phyloP scores from a whole-genome alignment of 2,888 invertebrate species.

The Sarcophaga rosellei region DNA sequence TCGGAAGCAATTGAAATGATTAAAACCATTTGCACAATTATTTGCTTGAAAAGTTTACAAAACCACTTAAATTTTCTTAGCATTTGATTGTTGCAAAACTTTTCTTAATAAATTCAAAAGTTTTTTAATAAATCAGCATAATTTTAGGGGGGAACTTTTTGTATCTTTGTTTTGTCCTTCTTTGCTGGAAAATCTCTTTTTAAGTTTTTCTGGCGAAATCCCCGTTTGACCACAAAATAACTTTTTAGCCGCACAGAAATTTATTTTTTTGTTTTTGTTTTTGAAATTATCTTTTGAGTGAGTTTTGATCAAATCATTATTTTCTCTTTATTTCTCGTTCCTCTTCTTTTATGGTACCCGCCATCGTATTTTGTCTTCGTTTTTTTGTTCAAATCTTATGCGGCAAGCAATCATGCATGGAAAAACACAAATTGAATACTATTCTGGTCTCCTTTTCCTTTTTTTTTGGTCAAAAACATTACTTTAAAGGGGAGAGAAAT shows the following conservation, averaged over 20 bases:
- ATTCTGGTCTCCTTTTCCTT: background rate
- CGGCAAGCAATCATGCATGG: conserved; percentile 23
- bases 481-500: background rate
- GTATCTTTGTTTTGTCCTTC: background rate
- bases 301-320: background rate
- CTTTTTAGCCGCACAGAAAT: background rate
- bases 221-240: background rate
- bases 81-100: background rate
- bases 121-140: too few species aligned
- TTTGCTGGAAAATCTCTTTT: background rate
- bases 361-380: too few species aligned
- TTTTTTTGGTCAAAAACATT: background rate
- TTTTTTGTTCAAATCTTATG: background rate
- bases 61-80: background rate
- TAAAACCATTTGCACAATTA: too few species aligned
- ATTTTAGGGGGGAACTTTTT: too few species aligned
- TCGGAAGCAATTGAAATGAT: too few species aligned
- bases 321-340: background rate
- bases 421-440: conserved; percentile 6
- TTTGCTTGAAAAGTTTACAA: too few species aligned
- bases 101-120: too few species aligned
- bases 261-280: background rate
- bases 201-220: background rate
- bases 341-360: background rate
- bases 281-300: background rate